phyloP scores from a whole-genome alignment of 64 coral and sea anemone species.

The Porites australiensis region DNA sequence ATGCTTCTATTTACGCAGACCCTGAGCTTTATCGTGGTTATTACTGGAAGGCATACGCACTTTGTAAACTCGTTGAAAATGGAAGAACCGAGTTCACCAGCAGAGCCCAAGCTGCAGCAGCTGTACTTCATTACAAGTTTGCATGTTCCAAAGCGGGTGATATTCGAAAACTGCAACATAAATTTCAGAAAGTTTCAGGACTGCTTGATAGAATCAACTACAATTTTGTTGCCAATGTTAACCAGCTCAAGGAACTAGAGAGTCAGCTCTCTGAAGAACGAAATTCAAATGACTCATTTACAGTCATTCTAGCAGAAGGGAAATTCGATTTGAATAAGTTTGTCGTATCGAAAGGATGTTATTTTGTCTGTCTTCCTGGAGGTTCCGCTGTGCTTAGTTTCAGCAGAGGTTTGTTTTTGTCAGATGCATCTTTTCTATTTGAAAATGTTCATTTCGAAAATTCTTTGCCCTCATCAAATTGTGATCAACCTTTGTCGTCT shows the following conservation, averaged over 20 bases:
- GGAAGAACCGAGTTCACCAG: constrained; percentile 14
- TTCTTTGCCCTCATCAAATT: background rate
- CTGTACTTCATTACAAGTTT: background rate
- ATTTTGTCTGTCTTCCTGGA: background rate
- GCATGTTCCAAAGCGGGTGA: background rate
- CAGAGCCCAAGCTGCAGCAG: constrained; percentile 32
- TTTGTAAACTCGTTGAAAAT: constrained; percentile 2
- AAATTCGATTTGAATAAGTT: background rate
- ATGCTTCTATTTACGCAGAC: background rate
- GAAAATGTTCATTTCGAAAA: background rate
- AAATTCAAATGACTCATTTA: background rate
- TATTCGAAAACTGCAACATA: background rate
- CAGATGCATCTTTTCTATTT: background rate
- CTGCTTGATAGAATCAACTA: background rate
- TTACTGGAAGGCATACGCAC: constrained; percentile 48
- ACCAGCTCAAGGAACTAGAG: background rate
- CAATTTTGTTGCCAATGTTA: background rate
- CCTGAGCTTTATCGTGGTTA: background rate
- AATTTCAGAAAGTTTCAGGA: background rate
- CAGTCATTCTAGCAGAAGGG: background rate
- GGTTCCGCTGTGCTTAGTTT: background rate
- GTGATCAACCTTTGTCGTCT: background rate
- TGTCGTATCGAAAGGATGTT: background rate
- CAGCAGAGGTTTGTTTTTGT: background rate
- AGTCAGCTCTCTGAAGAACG: background rate